Evolutionary conservation across 1,140 invertebrate genomes (phyloP).

Genomic region (Drosophila ambigua): DNA sequence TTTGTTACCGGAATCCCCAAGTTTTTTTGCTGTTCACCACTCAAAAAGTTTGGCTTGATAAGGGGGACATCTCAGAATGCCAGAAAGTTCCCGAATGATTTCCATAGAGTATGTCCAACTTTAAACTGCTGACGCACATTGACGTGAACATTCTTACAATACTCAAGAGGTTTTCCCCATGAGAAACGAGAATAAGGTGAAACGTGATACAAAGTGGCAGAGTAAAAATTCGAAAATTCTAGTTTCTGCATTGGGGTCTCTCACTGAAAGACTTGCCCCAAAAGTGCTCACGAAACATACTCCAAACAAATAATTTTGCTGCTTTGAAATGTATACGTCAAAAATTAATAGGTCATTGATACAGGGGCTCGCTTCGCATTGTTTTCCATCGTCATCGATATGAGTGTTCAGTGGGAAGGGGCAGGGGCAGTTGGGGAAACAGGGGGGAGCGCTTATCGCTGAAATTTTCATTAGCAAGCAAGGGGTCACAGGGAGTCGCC

Average conservation of each 20-base stretch:
- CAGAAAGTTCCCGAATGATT: neutral
- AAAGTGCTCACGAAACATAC: neutral
- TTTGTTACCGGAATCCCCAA: conserved; percentile 47
- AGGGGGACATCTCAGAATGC: conserved; percentile 12
- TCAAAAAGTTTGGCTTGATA: conserved; percentile 49
- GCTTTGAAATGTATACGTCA: conserved; percentile 44
- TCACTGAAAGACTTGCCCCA: neutral
- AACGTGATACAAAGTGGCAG: neutral
- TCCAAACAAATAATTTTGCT: neutral
- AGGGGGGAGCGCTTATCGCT: conserved; percentile 37
- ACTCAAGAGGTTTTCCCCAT: neutral
- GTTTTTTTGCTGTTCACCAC: conserved; percentile 18
- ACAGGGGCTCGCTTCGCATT: conserved; percentile 21
- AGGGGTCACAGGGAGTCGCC: neutral
- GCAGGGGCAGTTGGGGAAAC: too few species aligned
- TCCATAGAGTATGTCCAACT: neutral
- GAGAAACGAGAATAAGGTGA: too few species aligned
- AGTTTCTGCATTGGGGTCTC: too few species aligned
- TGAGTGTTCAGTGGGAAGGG: neutral
- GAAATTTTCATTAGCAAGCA: conserved; percentile 59
- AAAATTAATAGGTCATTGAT: conserved; percentile 74
- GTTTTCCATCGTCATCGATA: conserved; percentile 49
- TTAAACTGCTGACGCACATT: conserved; percentile 22
- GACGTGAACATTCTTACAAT: conserved; percentile 1
- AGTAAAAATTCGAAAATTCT: neutral